These are phyloP conservation scores for Lasioglossum villosulum DNA, from an alignment of 2,888 invertebrate genomes.

Conservation along the genomic window DNA sequence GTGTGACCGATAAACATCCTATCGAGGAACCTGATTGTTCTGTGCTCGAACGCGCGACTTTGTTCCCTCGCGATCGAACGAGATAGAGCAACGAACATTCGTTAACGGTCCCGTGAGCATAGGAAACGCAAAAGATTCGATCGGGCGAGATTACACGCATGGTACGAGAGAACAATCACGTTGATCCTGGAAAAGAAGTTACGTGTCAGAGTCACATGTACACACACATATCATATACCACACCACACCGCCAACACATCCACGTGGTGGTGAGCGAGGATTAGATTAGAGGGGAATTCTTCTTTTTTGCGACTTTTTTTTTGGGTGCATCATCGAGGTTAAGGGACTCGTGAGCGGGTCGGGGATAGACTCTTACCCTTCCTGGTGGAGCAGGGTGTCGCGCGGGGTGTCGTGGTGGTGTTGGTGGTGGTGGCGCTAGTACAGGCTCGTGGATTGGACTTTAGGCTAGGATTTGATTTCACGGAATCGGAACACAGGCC, in stretches of 20 bases:
- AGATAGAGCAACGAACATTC: neutral
- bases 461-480: constrained; percentile 76
- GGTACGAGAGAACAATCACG: constrained; percentile 71
- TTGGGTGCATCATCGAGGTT: constrained; percentile 73
- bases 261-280: constrained; percentile 83
- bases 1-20: constrained; percentile 55
- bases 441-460: constrained; percentile 84
- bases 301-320: constrained; percentile 64
- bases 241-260: constrained; percentile 85
- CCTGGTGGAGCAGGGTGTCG: constrained; percentile 85
- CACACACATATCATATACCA: constrained; percentile 82
- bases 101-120: neutral
- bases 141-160: neutral
- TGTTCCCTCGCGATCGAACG: neutral
- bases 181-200: constrained; percentile 70
- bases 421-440: constrained; percentile 83
- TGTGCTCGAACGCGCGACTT: neutral
- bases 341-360: constrained; percentile 77
- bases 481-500: constrained; percentile 69
- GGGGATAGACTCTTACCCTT: constrained; percentile 85
- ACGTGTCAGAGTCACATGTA: constrained; percentile 68
- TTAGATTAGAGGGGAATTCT: constrained; percentile 78
- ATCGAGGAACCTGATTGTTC: constrained; percentile 73
- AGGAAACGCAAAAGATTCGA: constrained; percentile 7
- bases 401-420: constrained; percentile 85